Percentiles rank a stretch among this genome's conserved stretches.
phyloP scores from a whole-genome alignment of 2,888 invertebrate genomes.

The Platypus cylindrus region DNA sequence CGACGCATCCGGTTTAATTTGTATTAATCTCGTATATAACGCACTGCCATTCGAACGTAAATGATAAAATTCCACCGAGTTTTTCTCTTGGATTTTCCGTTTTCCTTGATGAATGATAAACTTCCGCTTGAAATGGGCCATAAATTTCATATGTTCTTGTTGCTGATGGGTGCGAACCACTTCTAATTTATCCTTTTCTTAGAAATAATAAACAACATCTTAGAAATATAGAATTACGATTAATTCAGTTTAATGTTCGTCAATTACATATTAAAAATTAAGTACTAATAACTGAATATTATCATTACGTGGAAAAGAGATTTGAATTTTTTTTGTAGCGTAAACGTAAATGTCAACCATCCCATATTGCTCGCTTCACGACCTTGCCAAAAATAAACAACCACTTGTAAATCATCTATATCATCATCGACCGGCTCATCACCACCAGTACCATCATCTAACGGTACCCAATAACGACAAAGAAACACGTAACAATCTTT shows the following conservation, averaged over 20 bases:
- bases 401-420: conserved; percentile 59
- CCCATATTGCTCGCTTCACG: conserved; percentile 97
- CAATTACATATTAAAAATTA: too few species aligned
- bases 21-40: conserved; percentile 82
- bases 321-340: conserved; percentile 84
- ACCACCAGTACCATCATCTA: conserved; percentile 41
- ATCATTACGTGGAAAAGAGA: conserved; percentile 65
- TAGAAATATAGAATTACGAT: too few species aligned
- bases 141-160: conserved; percentile 95
- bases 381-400: conserved; percentile 99
- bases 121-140: conserved; percentile 91
- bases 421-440: conserved; percentile 27
- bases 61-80: conserved; percentile 82
- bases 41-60: conserved; percentile 92
- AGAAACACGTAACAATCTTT: conserved; percentile 96
- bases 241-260: too few species aligned
- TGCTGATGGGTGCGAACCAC: conserved; percentile 95
- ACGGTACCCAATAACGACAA: conserved; percentile 82
- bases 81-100: conserved; percentile 41
- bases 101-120: conserved; percentile 89
- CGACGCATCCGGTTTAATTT: conserved; percentile 74
- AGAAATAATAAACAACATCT: background rate
- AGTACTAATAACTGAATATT: too few species aligned
- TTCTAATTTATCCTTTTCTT: conserved; percentile 68
- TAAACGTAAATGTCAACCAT: conserved; percentile 98